Base-by-base conservation (phyloP, 2,113 vertebrate genomes). In the Acinonyx jubatus region DNA sequence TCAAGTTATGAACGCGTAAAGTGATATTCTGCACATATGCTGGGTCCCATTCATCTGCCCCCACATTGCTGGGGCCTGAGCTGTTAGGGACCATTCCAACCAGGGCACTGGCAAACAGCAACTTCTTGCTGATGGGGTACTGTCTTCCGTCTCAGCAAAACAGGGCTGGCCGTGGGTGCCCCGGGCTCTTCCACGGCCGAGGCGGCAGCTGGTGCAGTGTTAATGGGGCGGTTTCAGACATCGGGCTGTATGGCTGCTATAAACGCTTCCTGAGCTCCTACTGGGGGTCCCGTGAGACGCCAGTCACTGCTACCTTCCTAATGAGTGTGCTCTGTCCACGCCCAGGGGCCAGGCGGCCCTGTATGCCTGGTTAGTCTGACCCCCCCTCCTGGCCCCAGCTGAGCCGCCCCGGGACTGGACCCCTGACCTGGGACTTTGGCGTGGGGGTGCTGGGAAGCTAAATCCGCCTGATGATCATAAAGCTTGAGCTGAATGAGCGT, bases 1-100 rank as follows among this genome's bases (percentile, higher is more conserved):
- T 93, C 89, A 14, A 15, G 86, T 76, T 96, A 79, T 66, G 95
- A 89, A 97, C 4, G 61, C 86, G 68, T 25, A 74, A 71, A 94
- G 79, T 29, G 89, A 33, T 76, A 18, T 23, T 78, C 63, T 1
- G 52, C 73, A 81, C 93, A 80, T 69, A 57, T 38, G 96, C 94
- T 31, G 55, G 65, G 23, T 14, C 41, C 79, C 86, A 7, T 15
- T 48, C 80, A 4, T 92, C 68, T 55, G 76, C 69, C 36, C 33
- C 97, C 48, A 11, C 18, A 2, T 21, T 5, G 3, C 3, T 1
- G 48, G 79, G 84, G 36, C 90, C 85, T 52, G 87, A 85, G 92
- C 92, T 2, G 33, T 18, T 14, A 6, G 31, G 74, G 27, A 14
- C 87, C 25, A 0, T n/a, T 1, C 2, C 52, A 93, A 48, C 55